phyloP scores from a whole-genome alignment of 1,140 invertebrate species.

The Musca domestica region DNA sequence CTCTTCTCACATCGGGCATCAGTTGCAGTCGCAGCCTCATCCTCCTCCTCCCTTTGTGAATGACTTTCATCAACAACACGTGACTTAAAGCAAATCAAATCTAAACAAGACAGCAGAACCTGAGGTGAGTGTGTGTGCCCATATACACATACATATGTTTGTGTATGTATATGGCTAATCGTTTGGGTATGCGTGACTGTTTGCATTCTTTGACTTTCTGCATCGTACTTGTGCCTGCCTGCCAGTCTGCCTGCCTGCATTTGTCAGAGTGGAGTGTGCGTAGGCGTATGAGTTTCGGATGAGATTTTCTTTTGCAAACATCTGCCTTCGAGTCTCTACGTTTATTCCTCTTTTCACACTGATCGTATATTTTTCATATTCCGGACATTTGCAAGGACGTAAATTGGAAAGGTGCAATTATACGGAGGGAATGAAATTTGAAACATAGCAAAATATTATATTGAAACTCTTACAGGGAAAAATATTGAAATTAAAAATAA shows the following conservation, averaged over 20 bases:
- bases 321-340: too few relatives aligned
- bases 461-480: too few relatives aligned
- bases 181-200: neutral
- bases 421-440: too few relatives aligned
- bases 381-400: too few relatives aligned
- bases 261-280: neutral
- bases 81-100: conserved; percentile 8
- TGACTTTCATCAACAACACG: conserved; percentile 9
- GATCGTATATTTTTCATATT: too few relatives aligned
- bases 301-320: neutral
- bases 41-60: neutral
- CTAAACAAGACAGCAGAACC: neutral
- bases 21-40: neutral
- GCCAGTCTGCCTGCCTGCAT: neutral
- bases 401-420: too few relatives aligned
- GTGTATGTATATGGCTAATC: neutral
- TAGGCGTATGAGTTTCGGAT: conserved; percentile 4
- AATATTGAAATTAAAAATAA: too few relatives aligned
- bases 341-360: too few relatives aligned
- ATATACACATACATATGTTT: neutral
- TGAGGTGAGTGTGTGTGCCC: neutral
- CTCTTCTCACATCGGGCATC: neutral
- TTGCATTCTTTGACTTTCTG: neutral
- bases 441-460: too few relatives aligned
- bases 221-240: neutral